Evolutionary conservation across 2,888 invertebrate genomes (phyloP).

Genomic region (Eupithecia abbreviata): DNA sequence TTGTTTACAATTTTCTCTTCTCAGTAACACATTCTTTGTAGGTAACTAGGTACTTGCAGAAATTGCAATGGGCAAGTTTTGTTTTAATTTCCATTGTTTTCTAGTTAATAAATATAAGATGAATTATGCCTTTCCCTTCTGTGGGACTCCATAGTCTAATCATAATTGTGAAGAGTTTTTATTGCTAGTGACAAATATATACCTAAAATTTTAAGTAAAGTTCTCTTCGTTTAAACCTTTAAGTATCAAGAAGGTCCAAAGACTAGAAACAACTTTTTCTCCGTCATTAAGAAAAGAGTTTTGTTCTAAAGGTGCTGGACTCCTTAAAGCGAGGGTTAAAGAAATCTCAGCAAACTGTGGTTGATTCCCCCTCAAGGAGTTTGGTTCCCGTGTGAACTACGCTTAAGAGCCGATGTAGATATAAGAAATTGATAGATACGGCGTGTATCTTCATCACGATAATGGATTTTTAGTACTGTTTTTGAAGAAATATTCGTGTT

Average conservation of each 20-base stretch:
- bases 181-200: not conserved
- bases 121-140: not conserved
- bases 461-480: not conserved
- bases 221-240: too few relatives aligned
- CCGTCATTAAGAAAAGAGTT: constrained; percentile 1
- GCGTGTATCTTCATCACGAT: not conserved
- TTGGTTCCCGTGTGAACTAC: constrained; percentile 79
- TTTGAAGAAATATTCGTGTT: not conserved
- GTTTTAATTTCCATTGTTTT: not conserved
- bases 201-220: not conserved
- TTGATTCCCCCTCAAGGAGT: constrained; percentile 71
- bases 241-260: not conserved
- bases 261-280: not conserved
- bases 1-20: not conserved
- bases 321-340: constrained; percentile 40
- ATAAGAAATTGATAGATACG: constrained; percentile 29
- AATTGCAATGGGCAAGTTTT: not conserved
- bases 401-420: constrained; percentile 55
- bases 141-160: not conserved
- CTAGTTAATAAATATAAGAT: not conserved
- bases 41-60: not conserved
- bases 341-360: constrained; percentile 50
- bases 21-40: not conserved
- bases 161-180: not conserved
- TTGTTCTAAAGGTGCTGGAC: constrained; percentile 22